These are phyloP conservation scores for Plecturocebus donacophilus DNA, from an alignment of 2,113 vertebrate genomes.

Conservation along the genomic window DNA sequence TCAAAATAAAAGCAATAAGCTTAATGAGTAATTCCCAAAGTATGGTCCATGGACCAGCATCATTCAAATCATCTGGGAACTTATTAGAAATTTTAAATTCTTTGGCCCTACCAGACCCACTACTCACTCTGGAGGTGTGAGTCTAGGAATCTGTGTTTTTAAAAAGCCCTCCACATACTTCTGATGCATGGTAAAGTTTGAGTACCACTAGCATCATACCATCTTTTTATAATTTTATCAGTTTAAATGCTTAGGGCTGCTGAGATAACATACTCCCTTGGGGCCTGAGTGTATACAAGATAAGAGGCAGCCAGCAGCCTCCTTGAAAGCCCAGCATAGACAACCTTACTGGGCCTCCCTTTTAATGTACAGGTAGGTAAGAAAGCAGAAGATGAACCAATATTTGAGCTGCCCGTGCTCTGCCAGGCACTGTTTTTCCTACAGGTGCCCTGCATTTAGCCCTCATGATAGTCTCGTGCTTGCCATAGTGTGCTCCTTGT, in stretches of 20 bases:
- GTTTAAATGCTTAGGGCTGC: background rate
- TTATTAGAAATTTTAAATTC: background rate
- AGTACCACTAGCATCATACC: background rate
- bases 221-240: background rate
- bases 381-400: background rate
- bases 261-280: background rate
- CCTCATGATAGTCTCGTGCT: accelerated
- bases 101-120: background rate
- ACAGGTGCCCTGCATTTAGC: accelerated
- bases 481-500: accelerated
- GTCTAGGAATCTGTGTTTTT: background rate
- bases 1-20: no score
- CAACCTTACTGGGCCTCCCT: background rate
- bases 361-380: background rate
- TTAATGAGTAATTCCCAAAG: background rate
- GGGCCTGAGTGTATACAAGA: background rate
- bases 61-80: background rate
- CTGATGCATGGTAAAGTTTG: background rate
- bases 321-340: background rate
- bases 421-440: background rate
- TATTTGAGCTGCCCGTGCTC: background rate
- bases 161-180: background rate
- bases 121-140: background rate
- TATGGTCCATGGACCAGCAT: background rate
- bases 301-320: background rate